Base-by-base conservation (phyloP, 2,113 vertebrate species). In the Craseonycteris thonglongyai region DNA sequence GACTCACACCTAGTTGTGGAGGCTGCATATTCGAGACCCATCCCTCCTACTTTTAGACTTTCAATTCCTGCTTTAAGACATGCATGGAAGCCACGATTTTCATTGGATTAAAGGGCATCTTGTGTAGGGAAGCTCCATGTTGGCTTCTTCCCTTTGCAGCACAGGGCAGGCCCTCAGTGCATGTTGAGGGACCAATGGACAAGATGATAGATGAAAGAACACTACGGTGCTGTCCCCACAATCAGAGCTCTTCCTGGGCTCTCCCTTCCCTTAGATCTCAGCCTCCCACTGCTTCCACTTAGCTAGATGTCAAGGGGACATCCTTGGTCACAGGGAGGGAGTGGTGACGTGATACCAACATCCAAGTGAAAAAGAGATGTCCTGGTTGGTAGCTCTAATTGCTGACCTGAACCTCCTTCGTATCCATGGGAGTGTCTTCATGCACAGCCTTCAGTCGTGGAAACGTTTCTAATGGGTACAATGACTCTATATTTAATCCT, bases 351-450 rank as follows among this genome's bases (percentile, higher is more conserved):
- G 6, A 72, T 5, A 26, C 40, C 51, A 75, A 33, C 38, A 61
- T 3, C 24, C 54, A 40, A 40, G 22, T 59, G 30, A 72, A 21
- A 78, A 35, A 5, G 61, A 66, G 56, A 65, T 54, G 3, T 45
- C 22, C n/a, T 59, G 38, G 18, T 14, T 65, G 10, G 40, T 54
- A 21, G 69, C n/a, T 78, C 11, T 0, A 2, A 28, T 9, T 0
- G 0, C 22, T 21, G 68, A 59, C 58, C 5, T 0, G 1, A 1
- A 3, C 30, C 19, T 71, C 68, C 22, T 22, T 14, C 0, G 1
- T 79, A 51, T 54, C 69, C 59, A 45, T 69, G 66, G 65, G 5
- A 0, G 47, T 26, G 18, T 18, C 58, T 38, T n/a, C 26, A 13
- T 4, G 59, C 14, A 14, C 16, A 2, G 1, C 28, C 61, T 49